phyloP scores from a whole-genome alignment of 1,140 invertebrate genomes.

The Philaenus spumarius region DNA sequence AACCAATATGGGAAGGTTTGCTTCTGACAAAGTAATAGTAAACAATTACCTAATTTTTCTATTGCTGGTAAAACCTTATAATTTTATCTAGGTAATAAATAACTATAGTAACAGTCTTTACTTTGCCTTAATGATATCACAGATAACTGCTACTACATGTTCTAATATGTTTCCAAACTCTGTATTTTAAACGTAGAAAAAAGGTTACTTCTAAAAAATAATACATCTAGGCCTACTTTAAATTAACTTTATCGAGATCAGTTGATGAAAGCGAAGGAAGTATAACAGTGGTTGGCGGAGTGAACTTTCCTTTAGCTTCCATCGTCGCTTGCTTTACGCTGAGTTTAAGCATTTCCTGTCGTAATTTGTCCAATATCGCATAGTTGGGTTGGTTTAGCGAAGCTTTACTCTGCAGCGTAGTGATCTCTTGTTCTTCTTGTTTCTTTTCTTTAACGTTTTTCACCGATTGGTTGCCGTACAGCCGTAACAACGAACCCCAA shows the following conservation, averaged over 20 bases:
- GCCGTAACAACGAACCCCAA: slow-evolving; percentile 88
- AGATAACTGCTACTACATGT: no score
- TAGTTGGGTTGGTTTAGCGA: slow-evolving; percentile 88
- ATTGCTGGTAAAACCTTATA: no score
- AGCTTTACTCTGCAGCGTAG: slow-evolving; percentile 81
- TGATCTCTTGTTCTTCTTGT: slow-evolving; percentile 90
- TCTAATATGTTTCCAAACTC: no score
- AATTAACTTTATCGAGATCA: slow-evolving; percentile 15
- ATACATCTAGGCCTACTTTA: no score
- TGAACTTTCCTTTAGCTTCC: slow-evolving; percentile 8
- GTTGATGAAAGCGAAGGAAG: slow-evolving; percentile 9
- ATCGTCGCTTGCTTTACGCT: slow-evolving; percentile 35
- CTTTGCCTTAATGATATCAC: no score
- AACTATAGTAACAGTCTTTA: no score
- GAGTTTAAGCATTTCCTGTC: slow-evolving; percentile 80
- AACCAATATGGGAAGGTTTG: no score
- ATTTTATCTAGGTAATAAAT: no score
- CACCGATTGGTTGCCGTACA: slow-evolving; percentile 89
- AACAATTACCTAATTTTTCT: no score
- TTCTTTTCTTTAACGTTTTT: slow-evolving; percentile 93
- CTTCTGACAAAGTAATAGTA: no score
- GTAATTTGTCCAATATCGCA: slow-evolving; percentile 86
- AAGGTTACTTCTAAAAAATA: no score
- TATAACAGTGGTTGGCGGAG: background rate
- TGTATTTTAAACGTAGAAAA: no score